These are phyloP conservation scores for Rhagonycha fulva DNA, from an alignment of 2,888 invertebrate species.

Conservation along the genomic window DNA sequence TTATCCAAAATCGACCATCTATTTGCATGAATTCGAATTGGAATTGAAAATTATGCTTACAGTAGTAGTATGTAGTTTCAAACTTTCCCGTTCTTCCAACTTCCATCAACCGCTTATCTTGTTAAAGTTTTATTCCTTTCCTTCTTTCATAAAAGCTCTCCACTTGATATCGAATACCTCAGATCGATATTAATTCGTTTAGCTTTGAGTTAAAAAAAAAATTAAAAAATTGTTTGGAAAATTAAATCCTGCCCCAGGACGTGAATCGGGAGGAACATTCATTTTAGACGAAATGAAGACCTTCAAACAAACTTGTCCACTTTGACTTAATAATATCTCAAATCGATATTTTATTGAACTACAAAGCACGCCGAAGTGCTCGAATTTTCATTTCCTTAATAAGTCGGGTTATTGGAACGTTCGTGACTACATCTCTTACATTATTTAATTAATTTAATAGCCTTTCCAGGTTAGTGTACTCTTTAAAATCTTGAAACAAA, in stretches of 20 bases:
- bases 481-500: neutral
- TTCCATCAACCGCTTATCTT: slow-evolving; percentile 12
- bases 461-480: neutral
- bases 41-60: slow-evolving; percentile 15
- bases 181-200: neutral
- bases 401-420: neutral
- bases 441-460: neutral
- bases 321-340: neutral
- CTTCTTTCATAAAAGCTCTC: neutral
- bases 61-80: slow-evolving; percentile 8
- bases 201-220: neutral
- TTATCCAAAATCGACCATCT: slow-evolving; percentile 21
- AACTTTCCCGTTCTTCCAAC: neutral
- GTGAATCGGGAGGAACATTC: neutral
- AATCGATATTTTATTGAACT: neutral
- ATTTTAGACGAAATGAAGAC: neutral
- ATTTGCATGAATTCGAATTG: slow-evolving; percentile 21
- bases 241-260: neutral
- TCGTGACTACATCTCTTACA: neutral
- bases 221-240: neutral
- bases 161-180: neutral
- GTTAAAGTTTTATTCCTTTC: neutral
- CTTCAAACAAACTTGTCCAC: neutral
- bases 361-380: neutral
- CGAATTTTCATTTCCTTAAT: neutral